Conservation (phyloP, 2,888 invertebrate genomes). For the Sesamia inferens region DNA sequence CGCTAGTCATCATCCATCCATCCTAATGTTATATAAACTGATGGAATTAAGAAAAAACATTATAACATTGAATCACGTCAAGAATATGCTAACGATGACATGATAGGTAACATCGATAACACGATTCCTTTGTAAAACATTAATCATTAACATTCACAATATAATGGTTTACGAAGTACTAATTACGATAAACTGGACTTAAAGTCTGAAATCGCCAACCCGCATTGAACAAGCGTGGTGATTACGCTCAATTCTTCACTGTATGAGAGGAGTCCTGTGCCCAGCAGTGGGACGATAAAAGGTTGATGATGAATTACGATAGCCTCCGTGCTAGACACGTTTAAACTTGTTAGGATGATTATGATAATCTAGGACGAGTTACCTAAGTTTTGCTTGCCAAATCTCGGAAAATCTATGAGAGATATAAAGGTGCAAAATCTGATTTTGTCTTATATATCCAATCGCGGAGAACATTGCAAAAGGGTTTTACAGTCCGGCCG, state of each 20-base stretch:
- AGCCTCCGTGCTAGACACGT: neutral
- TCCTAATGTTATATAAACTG: neutral
- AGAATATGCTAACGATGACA: neutral
- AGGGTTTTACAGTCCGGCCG: neutral
- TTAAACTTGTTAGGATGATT: neutral
- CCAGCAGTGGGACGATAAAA: too few relatives aligned
- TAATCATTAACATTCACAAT: neutral
- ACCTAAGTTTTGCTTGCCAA: neutral
- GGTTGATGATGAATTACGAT: too few relatives aligned
- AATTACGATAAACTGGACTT: neutral
- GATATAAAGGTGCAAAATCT: neutral
- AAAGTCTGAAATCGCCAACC: too few relatives aligned
- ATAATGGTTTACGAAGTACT: neutral
- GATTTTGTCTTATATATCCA: neutral
- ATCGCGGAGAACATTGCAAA: neutral
- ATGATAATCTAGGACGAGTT: neutral
- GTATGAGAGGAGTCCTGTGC: too few relatives aligned
- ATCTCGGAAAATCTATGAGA: neutral
- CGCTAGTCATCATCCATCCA: neutral
- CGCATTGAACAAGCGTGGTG: too few relatives aligned
- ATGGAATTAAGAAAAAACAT: neutral
- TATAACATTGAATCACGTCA: neutral
- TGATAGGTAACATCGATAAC: neutral
- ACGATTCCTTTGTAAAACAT: slow-evolving; percentile 1
- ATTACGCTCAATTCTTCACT: too few relatives aligned